phyloP scores from a whole-genome alignment of 2,113 vertebrate genomes.

The Climacteris rufus region DNA sequence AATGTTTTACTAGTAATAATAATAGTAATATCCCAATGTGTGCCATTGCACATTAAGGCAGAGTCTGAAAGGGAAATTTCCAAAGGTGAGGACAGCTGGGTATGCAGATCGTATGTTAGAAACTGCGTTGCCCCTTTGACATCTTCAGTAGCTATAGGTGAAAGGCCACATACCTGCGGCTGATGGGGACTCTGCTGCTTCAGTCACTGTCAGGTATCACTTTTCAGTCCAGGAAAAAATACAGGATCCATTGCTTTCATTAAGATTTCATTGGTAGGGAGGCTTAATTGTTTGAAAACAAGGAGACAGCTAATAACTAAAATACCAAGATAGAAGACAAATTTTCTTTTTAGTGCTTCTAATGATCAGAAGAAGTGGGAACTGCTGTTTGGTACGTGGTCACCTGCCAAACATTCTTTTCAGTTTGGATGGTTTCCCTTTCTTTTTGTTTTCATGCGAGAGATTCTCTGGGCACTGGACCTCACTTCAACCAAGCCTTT shows the following conservation, averaged over 20 bases:
- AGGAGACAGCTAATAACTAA: constrained; percentile 1
- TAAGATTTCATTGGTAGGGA: background rate
- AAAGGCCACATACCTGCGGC: background rate
- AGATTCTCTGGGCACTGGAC: background rate
- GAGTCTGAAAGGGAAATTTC: background rate
- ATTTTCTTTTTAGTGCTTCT: background rate
- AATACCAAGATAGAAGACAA: background rate
- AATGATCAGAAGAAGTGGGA: constrained; percentile 18
- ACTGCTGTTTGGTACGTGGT: background rate
- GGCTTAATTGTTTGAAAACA: constrained; percentile 8
- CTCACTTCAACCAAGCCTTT: background rate
- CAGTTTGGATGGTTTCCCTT: constrained; percentile 10
- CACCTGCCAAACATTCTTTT: constrained; percentile 2
- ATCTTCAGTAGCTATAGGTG: background rate
- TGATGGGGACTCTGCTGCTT: background rate
- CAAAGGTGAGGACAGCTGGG: accelerated
- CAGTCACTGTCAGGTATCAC: background rate
- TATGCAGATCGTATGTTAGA: background rate
- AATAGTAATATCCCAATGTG: background rate
- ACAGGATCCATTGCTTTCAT: background rate
- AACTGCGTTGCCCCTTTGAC: background rate
- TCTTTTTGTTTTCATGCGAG: background rate
- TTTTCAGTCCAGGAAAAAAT: background rate
- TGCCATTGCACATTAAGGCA: background rate
- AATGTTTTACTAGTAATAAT: background rate